Evolutionary conservation across 2,888 invertebrate genomes (phyloP).

Genomic region (Hyposoter didymator): DNA sequence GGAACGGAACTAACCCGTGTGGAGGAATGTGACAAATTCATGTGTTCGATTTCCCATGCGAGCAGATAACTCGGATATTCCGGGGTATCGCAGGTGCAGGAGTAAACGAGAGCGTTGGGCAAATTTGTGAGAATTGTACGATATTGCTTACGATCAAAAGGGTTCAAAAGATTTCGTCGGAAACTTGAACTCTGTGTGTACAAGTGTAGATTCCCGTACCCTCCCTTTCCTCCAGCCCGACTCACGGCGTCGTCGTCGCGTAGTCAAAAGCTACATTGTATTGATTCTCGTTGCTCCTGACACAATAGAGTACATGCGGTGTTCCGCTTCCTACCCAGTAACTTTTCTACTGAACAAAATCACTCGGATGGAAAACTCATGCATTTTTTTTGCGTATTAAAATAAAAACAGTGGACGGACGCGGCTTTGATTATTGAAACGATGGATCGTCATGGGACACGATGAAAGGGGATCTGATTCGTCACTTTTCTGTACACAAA

Average conservation of each 20-base stretch:
- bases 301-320: slow-evolving; percentile 13
- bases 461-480: not conserved
- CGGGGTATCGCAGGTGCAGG: not conserved
- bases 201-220: not conserved
- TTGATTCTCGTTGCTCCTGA: slow-evolving; percentile 55
- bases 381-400: not conserved
- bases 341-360: slow-evolving; percentile 12
- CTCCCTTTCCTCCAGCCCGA: not conserved
- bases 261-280: slow-evolving; percentile 54
- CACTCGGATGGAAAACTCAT: not conserved
- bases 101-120: not conserved
- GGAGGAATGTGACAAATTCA: not conserved
- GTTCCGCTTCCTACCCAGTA: not conserved
- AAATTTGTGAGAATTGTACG: slow-evolving; percentile 25
- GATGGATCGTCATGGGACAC: not conserved
- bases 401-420: not conserved
- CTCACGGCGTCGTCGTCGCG: slow-evolving; percentile 21
- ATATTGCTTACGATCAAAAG: slow-evolving; percentile 50
- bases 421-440: slow-evolving; percentile 9
- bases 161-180: slow-evolving; percentile 45
- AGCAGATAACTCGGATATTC: not conserved
- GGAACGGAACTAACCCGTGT: not conserved
- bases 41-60: slow-evolving; percentile 9
- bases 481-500: not conserved
- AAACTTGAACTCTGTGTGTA: slow-evolving; percentile 24